phyloP scores from a whole-genome alignment of 1,140 invertebrate species.

The Drosophila lacertosa region DNA sequence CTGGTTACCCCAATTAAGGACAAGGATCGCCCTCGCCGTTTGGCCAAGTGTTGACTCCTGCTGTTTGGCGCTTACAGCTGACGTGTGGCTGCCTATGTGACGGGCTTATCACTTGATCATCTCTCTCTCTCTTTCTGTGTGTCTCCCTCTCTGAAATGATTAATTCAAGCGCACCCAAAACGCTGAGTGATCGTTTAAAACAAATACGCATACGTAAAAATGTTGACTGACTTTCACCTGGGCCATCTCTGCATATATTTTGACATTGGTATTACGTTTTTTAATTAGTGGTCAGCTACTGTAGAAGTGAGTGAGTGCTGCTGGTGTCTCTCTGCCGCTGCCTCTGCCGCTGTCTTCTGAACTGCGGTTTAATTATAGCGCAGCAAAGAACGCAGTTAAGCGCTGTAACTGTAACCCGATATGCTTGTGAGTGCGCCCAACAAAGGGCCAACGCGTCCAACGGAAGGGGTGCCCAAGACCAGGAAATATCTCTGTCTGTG shows the following conservation, averaged over 20 bases:
- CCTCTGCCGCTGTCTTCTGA: slow-evolving; percentile 48
- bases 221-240: slow-evolving; percentile 51
- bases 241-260: slow-evolving; percentile 29
- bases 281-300: slow-evolving; percentile 67
- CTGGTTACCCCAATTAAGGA: slow-evolving; percentile 55
- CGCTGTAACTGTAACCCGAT: slow-evolving; percentile 67
- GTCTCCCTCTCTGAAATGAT: slow-evolving; percentile 53
- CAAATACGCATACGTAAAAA: slow-evolving; percentile 2
- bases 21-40: slow-evolving; percentile 43
- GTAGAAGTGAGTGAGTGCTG: slow-evolving; percentile 20
- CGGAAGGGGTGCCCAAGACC: slow-evolving; percentile 64
- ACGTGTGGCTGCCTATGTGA: slow-evolving; percentile 75
- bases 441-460: slow-evolving; percentile 39
- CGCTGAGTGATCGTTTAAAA: slow-evolving; percentile 73
- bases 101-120: slow-evolving; percentile 69
- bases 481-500: slow-evolving; percentile 26
- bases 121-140: slow-evolving; percentile 13
- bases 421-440: slow-evolving; percentile 75
- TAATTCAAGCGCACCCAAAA: slow-evolving; percentile 55
- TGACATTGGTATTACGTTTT: slow-evolving; percentile 58
- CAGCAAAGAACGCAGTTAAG: slow-evolving; percentile 53
- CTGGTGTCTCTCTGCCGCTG: slow-evolving; percentile 33
- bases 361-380: slow-evolving; percentile 57
- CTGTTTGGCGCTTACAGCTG: slow-evolving; percentile 78
- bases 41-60: slow-evolving; percentile 73